Percentiles rank a stretch among this genome's conserved stretches.
These are phyloP conservation scores for Epinotia demarniana DNA, from an alignment of 2,888 invertebrate genomes.

Conservation along the genomic window DNA sequence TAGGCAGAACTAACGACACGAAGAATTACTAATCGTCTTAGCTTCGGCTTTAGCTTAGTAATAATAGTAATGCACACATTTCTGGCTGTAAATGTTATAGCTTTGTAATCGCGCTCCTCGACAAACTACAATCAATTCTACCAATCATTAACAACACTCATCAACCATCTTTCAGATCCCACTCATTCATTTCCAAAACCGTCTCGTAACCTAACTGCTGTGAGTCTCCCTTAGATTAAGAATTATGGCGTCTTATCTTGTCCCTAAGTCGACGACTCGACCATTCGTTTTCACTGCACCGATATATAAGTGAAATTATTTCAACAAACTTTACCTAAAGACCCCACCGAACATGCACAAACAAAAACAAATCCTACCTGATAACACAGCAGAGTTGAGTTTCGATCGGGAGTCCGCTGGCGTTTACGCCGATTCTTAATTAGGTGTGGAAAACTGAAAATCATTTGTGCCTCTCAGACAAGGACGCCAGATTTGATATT, in stretches of 20 bases:
- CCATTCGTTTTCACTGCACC: conserved; percentile 65
- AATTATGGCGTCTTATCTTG: conserved; percentile 79
- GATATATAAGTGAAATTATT: conserved; percentile 80
- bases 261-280: conserved; percentile 69
- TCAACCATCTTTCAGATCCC: conserved; percentile 17
- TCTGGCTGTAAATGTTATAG: neutral
- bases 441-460: conserved; percentile 72
- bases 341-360: conserved; percentile 45
- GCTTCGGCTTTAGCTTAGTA: too few relatives aligned
- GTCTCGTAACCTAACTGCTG: conserved; percentile 12
- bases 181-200: conserved; percentile 21
- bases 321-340: conserved; percentile 74
- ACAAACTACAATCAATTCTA: neutral
- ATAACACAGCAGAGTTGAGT: conserved; percentile 54
- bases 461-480: conserved; percentile 80
- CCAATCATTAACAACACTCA: neutral
- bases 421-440: conserved; percentile 62
- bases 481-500: conserved; percentile 80
- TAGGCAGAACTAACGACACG: neutral
- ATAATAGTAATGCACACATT: too few relatives aligned
- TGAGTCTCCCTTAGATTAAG: conserved; percentile 68
- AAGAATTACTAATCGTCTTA: neutral
- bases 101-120: neutral
- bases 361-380: conserved; percentile 57
- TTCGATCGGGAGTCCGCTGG: conserved; percentile 50